Evolutionary conservation across 35 echinoderm and acorn worm genomes (phyloP), one percentile per base, ranked within the genome.

Genomic region (Amphiura filiformis): DNA sequence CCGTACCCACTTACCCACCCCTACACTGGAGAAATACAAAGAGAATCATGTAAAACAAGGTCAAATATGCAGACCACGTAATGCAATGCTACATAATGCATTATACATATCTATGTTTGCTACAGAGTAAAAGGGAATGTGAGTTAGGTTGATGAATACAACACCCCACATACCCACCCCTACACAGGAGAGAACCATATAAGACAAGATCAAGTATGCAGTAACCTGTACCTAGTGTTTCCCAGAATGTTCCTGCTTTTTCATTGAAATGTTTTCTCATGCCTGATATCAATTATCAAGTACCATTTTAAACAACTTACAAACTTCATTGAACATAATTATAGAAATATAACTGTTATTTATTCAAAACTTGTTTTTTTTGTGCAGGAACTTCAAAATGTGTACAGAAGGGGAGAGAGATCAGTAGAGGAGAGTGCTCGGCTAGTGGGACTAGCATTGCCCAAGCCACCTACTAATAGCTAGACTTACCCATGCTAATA

Each of bases 1-100:
- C n/a, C n/a, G n/a, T n/a, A n/a, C n/a, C n/a, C n/a, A n/a, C n/a
- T n/a, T n/a, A n/a, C n/a, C n/a, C n/a, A n/a, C n/a, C n/a, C n/a
- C n/a, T n/a, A n/a, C n/a, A n/a, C n/a, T 94, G 57, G 87, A 94
- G 56, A 87, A 94, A 56, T 94, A 86, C 82, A 77, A 87, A 85
- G 61, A 89, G 32, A 85, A 86, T 39, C 87, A 94, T 30, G 38
- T 90, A 23, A 94, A 82, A 1, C 83, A 78, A 36, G 87, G 90
- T 39, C 83, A 94, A 39, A 77, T 65, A 23, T 94, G 92, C 82
- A 65, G 82, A 81, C 81, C 61, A 57, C 65, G 86, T 30, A 90
- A 94, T 82, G 87, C 84, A n/a, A 85, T 89, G 77, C 32, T 85
- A 4, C 92, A 94, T 52, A 84, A 94, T 32, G 92, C 92, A 56